phyloP scores from a whole-genome alignment of 1,140 invertebrate genomes.

The Gryllus bimaculatus region DNA sequence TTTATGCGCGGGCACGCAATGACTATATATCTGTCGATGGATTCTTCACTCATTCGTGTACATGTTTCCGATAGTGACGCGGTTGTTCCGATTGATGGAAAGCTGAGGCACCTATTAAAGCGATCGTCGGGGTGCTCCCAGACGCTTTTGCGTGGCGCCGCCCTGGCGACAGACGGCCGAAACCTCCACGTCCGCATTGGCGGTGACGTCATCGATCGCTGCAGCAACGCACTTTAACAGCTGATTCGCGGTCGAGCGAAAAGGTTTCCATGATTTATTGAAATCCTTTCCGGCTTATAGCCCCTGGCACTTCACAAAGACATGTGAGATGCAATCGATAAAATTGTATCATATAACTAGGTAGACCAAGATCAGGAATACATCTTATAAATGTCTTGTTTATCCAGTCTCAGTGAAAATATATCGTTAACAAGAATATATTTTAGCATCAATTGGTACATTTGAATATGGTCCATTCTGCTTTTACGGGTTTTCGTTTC shows the following conservation, averaged over 20 bases:
- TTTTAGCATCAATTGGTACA: too few relatives aligned
- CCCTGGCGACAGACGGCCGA: background rate
- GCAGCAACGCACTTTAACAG: background rate
- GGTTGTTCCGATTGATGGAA: background rate
- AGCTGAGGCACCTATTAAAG: background rate
- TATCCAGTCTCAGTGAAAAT: too few relatives aligned
- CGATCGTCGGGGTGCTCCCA: background rate
- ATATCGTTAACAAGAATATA: too few relatives aligned
- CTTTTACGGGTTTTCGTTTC: too few relatives aligned
- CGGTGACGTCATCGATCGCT: slow-evolving; percentile 2
- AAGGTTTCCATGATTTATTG: too few relatives aligned
- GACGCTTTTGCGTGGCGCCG: background rate
- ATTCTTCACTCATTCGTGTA: background rate
- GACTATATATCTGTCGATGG: background rate
- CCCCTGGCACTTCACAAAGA: too few relatives aligned
- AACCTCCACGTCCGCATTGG: background rate
- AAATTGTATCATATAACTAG: too few relatives aligned
- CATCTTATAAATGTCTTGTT: too few relatives aligned
- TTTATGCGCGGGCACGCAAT: background rate
- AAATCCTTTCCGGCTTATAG: too few relatives aligned
- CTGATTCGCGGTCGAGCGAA: background rate
- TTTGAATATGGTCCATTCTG: too few relatives aligned
- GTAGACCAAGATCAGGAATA: too few relatives aligned
- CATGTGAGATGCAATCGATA: too few relatives aligned
- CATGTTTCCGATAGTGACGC: background rate